These are phyloP conservation scores for Chunga burmeisteri DNA, from an alignment of 2,113 vertebrate genomes.

Conservation along the genomic window DNA sequence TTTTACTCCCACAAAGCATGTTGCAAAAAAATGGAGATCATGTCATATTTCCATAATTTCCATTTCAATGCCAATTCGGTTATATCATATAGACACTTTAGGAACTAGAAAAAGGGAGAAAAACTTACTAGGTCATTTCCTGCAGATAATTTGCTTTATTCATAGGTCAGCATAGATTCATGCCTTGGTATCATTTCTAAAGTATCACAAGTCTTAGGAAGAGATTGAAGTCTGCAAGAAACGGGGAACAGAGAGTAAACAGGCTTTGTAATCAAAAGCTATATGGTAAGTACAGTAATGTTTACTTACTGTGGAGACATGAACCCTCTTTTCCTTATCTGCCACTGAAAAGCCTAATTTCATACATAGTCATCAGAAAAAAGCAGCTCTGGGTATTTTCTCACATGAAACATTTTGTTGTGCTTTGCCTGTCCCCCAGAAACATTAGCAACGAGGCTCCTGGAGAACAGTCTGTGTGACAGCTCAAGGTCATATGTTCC, in stretches of 20 bases:
- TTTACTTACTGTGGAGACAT: not conserved
- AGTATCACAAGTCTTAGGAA: not conserved
- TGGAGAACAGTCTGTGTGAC: not conserved
- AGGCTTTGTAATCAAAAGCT: not conserved
- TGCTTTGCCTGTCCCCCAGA: not conserved
- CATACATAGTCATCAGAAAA: not conserved
- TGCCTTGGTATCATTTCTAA: not conserved
- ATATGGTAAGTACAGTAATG: not conserved
- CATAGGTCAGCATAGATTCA: not conserved
- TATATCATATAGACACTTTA: not conserved
- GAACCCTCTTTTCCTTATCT: not conserved
- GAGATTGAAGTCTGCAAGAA: not conserved
- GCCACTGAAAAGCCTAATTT: not conserved
- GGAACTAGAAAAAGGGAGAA: not conserved
- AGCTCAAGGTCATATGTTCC: constrained; percentile 2
- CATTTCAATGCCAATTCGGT: not conserved
- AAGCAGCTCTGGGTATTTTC: not conserved
- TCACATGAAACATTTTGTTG: not conserved
- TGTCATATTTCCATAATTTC: not conserved
- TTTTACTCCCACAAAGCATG: not conserved
- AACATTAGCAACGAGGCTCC: not conserved
- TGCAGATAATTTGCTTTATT: not conserved
- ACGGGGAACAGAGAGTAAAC: not conserved
- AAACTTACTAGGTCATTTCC: not conserved
- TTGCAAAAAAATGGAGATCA: not conserved